Conservation (phyloP, 1,140 invertebrate species). For the Aphaenogaster floridana region DNA sequence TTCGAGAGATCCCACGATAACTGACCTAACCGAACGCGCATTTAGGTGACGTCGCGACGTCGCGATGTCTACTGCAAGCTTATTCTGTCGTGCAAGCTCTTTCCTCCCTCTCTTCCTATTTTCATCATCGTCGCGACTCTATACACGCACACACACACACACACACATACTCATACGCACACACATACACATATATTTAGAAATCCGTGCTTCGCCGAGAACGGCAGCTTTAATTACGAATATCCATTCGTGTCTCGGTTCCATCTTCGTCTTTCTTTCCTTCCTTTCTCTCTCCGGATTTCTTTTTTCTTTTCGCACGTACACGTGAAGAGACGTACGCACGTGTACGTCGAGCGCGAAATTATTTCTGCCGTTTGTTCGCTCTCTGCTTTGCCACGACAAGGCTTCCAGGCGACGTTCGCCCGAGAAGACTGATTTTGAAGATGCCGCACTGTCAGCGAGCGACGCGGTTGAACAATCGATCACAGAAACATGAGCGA, state of each 20-base stretch:
- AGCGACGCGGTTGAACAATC: slow-evolving; percentile 21
- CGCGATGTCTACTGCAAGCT: slow-evolving; percentile 72
- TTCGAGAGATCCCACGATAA: slow-evolving; percentile 53
- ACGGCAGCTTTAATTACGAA: slow-evolving; percentile 74
- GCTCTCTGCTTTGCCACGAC: not conserved
- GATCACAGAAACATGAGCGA: slow-evolving; percentile 1
- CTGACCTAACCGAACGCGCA: slow-evolving; percentile 72
- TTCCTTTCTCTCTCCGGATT: not conserved
- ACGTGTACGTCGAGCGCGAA: not conserved
- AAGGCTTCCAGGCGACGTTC: slow-evolving; percentile 52
- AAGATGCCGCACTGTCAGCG: slow-evolving; percentile 57
- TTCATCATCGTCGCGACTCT: slow-evolving; percentile 46
- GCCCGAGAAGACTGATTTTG: slow-evolving; percentile 30
- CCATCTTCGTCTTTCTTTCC: not conserved
- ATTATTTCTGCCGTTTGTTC: slow-evolving; percentile 41
- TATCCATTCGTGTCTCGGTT: slow-evolving; percentile 30
- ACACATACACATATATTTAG: slow-evolving; percentile 70
- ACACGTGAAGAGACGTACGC: slow-evolving; percentile 2
- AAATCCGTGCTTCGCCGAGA: slow-evolving; percentile 64
- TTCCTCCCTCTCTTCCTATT: slow-evolving; percentile 68
- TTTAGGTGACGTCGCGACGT: slow-evolving; percentile 66
- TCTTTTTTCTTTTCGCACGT: not conserved
- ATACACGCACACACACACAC: slow-evolving; percentile 4
- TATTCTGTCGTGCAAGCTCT: slow-evolving; percentile 54
- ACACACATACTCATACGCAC: slow-evolving; percentile 16